Conservation (phyloP, 2,888 invertebrate genomes). For the Tortrix viridana region DNA sequence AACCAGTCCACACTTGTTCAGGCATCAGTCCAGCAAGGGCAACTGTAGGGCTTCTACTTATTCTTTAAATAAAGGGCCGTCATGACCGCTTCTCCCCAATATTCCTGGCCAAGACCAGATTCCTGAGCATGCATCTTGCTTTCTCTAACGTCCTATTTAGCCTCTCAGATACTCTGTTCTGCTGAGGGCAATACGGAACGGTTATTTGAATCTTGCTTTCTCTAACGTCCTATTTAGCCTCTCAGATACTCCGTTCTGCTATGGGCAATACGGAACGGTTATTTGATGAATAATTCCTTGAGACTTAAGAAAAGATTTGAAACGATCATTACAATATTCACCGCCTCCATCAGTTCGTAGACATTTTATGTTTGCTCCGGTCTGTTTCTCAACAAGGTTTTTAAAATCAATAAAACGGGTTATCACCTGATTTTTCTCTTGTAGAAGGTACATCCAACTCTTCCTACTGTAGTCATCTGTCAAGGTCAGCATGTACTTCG, state of each 20-base stretch:
- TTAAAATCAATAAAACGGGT: constrained; percentile 4
- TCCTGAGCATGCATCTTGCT: constrained; percentile 19
- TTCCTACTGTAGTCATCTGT: constrained; percentile 3
- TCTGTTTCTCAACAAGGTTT: constrained; percentile 1
- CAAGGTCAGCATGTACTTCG: neutral
- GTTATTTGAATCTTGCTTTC: constrained; percentile 27
- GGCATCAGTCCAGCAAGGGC: too few species aligned
- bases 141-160: constrained; percentile 12
- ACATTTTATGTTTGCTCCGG: constrained; percentile 8
- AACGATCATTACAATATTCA: constrained; percentile 7
- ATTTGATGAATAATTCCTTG: constrained; percentile 27
- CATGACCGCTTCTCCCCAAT: constrained; percentile 38
- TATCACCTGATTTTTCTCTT: neutral
- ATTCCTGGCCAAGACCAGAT: constrained; percentile 26
- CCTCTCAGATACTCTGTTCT: constrained; percentile 28
- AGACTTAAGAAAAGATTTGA: constrained; percentile 6
- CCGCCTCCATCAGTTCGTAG: constrained; percentile 25
- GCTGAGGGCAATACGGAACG: constrained; percentile 19
- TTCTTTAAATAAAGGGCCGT: constrained; percentile 37
- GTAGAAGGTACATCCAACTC: neutral
- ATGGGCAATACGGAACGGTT: constrained; percentile 17
- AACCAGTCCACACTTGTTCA: too few species aligned
- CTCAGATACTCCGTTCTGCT: constrained; percentile 29
- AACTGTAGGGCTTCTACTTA: too few species aligned
- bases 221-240: constrained; percentile 24